A percentile compares a stretch with the other conserved stretches of the same genome.
Evolutionary conservation across 92 coral and sea anemone genomes (phyloP).

Genomic region (Actinostola sp.): DNA sequence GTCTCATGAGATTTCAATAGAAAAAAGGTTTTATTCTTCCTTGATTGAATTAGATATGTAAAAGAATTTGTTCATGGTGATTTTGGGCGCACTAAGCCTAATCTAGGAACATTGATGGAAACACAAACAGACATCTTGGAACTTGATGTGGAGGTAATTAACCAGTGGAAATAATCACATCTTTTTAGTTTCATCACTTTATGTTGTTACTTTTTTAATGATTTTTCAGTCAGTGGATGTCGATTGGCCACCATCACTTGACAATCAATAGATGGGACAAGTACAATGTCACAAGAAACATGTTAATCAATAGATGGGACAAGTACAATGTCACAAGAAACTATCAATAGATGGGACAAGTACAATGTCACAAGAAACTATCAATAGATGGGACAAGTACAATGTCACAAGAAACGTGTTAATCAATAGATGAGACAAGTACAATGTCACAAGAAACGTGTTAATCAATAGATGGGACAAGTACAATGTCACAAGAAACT

Average conservation of each 20-base stretch:
- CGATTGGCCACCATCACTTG: constrained; percentile 84
- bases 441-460: too few relatives aligned
- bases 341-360: too few relatives aligned
- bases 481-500: not conserved
- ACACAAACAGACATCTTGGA: constrained; percentile 89
- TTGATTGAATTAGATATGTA: constrained; percentile 70
- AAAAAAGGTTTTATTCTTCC: constrained; percentile 2
- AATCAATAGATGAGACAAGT: too few relatives aligned
- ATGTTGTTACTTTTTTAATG: not conserved
- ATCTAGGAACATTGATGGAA: constrained; percentile 66
- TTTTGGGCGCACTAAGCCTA: constrained; percentile 95
- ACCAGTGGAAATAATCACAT: not conserved
- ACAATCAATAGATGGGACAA: too few relatives aligned
- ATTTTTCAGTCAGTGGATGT: constrained; percentile 87
- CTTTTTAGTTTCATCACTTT: not conserved
- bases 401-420: too few relatives aligned
- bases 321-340: too few relatives aligned
- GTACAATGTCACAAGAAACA: too few relatives aligned
- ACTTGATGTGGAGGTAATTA: constrained; percentile 87
- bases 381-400: too few relatives aligned
- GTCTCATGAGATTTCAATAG: too few relatives aligned
- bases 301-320: too few relatives aligned
- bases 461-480: too few relatives aligned
- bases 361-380: too few relatives aligned
- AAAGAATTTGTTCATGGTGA: constrained; percentile 99